These are phyloP conservation scores for Actinopyga echinites DNA, from an alignment of 53 echinoderm and acorn worm species.

Conservation along the genomic window DNA sequence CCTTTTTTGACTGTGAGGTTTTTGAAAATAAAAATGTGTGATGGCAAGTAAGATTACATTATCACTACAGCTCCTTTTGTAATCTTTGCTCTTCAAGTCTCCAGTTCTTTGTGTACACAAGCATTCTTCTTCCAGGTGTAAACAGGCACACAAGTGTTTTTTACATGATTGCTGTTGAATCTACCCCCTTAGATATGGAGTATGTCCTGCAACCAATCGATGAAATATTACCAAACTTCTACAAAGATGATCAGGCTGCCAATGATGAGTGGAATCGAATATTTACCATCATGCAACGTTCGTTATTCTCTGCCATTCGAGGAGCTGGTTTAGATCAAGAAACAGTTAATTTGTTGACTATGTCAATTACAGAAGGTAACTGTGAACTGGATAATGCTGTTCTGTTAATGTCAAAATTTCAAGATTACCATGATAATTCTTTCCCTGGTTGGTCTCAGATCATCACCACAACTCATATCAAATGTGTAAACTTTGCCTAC, in stretches of 20 bases:
- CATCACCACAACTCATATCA: no score
- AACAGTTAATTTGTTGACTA: constrained; percentile 50
- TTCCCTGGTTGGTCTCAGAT: no score
- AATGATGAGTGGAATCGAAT: constrained; percentile 60
- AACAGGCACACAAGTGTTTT: not conserved
- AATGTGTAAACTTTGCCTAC: no score
- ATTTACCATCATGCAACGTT: constrained; percentile 56
- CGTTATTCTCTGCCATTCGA: constrained; percentile 60
- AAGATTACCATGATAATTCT: no score
- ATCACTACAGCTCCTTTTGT: no score
- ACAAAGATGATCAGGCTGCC: constrained; percentile 48
- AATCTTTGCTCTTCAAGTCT: no score
- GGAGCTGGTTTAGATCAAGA: constrained; percentile 45
- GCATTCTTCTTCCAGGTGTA: not conserved
- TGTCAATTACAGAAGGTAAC: constrained; percentile 89
- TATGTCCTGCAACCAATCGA: constrained; percentile 83
- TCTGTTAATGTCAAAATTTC: no score
- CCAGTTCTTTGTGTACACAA: no score
- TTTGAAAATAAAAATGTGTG: no score
- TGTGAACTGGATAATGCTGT: not conserved
- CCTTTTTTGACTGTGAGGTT: no score
- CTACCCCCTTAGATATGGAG: constrained; percentile 55
- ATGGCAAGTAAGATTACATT: no score
- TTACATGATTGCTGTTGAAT: not conserved
- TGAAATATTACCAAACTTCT: constrained; percentile 58